Base-by-base conservation (phyloP, 2,797 vertebrate genomes). In the Spinibarbus caldwelli region DNA sequence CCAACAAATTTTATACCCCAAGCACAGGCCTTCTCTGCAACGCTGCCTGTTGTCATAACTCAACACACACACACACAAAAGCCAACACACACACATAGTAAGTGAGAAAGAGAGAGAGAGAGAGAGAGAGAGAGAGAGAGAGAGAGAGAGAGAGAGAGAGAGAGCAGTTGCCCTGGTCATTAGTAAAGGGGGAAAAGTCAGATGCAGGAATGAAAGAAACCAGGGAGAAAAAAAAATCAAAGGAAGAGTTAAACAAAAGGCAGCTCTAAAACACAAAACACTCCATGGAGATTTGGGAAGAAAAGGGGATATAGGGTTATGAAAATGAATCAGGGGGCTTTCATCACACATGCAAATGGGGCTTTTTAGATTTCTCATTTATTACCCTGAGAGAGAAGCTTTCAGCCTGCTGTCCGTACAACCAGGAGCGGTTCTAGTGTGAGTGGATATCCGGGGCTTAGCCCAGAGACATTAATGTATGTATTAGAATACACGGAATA, bases 1-100 rank as follows among this genome's bases (percentile, higher is more conserved):
- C 95, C 95, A 96, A 96, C 96, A 96, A 96, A 97, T 97, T 97
- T 96, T 96, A 96, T 96, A 96, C 94, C 95, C 95, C 91, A 95
- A 97, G 91, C 94, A 93, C 89, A 86, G 86, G 82, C 71, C 81
- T 78, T 85, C 67, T 45, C 73, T 31, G 62, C 62, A 34, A 26
- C 11, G 57, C 62, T 54, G 80, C 94, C 96, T 97, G 96, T 97
- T 96, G 96, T 97, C 97, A 97, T 97, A 96, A 96, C 95, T 95
- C 85, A 86, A 85, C 84, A 84, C 87, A 73, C 78, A 82, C 38
- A 80, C 76, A 81, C 49, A 71, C n/a, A 76, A n/a, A n/a, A n/a
- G n/a, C n/a, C n/a, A n/a, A 76, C 45, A 49, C 11, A 54, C 64
- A 87, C 76, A 67, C 68, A 80, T n/a, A n/a, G n/a, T n/a, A n/a